Percentiles rank a stretch among this genome's conserved stretches.
Conservation (phyloP, 1,140 invertebrate genomes). For the Cecropterus lyciades region DNA sequence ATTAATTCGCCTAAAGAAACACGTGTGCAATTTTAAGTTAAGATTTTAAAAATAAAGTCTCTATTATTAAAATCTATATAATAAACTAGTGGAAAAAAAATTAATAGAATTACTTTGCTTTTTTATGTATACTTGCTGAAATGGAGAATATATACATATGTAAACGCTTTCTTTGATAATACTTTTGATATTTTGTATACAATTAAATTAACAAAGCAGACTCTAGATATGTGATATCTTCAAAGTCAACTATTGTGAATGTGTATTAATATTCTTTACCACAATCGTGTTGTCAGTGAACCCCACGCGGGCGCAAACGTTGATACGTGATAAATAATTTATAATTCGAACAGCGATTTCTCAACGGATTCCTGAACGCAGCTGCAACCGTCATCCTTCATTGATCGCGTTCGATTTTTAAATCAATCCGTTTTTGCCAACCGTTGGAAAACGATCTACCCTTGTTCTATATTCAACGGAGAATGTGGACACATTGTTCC, state of each 20-base stretch:
- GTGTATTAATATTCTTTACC: constrained; percentile 29
- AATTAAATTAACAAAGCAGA: no score
- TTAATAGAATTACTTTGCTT: no score
- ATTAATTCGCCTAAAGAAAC: no score
- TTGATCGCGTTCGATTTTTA: constrained; percentile 66
- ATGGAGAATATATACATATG: no score
- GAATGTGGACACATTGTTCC: constrained; percentile 26
- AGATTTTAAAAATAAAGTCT: no score
- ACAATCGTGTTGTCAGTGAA: constrained; percentile 37
- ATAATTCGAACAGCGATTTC: constrained; percentile 69
- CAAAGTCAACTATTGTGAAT: constrained; percentile 8
- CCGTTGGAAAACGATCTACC: constrained; percentile 33
- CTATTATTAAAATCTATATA: no score
- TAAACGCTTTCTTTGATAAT: no score
- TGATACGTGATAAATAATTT: constrained; percentile 66
- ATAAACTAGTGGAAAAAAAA: no score
- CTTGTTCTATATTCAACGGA: constrained; percentile 27
- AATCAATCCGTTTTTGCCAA: constrained; percentile 52
- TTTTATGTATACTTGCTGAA: no score
- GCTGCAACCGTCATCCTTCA: constrained; percentile 68
- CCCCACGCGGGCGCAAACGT: constrained; percentile 42
- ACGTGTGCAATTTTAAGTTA: no score
- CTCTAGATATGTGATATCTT: neutral
- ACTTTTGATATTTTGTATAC: no score
- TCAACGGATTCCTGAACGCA: constrained; percentile 78